Conservation (phyloP, 2,888 invertebrate genomes). For the Chymomyza amoena region DNA sequence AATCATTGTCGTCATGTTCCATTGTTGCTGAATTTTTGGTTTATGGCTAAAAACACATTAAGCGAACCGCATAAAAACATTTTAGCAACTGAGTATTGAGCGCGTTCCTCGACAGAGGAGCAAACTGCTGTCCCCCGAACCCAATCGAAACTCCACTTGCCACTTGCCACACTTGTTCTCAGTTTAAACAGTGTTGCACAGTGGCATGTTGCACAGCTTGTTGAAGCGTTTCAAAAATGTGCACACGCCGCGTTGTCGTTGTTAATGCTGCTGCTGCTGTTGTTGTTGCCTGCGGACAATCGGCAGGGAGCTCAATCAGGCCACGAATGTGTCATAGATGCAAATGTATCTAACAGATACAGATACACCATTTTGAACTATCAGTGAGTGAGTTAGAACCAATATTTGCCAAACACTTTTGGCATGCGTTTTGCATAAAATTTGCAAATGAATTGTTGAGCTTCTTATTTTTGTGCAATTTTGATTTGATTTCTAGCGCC, state of each 20-base stretch:
- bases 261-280: neutral
- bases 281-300: neutral
- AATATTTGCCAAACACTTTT: slow-evolving; percentile 68
- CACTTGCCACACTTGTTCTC: slow-evolving; percentile 22
- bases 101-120: neutral
- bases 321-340: slow-evolving; percentile 11
- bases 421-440: slow-evolving; percentile 65
- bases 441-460: slow-evolving; percentile 60
- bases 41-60: slow-evolving; percentile 70
- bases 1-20: slow-evolving; percentile 41
- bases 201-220: slow-evolving; percentile 10
- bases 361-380: neutral
- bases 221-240: slow-evolving; percentile 53
- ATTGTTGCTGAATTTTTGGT: slow-evolving; percentile 48
- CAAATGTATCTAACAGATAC: slow-evolving; percentile 15
- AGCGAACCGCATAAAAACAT: slow-evolving; percentile 72
- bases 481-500: slow-evolving; percentile 52
- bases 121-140: neutral
- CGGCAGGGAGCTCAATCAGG: neutral
- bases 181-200: neutral
- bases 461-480: slow-evolving; percentile 64
- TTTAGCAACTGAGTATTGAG: slow-evolving; percentile 34
- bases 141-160: slow-evolving; percentile 4
- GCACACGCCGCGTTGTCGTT: neutral
- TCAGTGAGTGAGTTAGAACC: neutral